Base-by-base conservation (phyloP, 2,797 vertebrate genomes). In the Crotalus adamanteus region DNA sequence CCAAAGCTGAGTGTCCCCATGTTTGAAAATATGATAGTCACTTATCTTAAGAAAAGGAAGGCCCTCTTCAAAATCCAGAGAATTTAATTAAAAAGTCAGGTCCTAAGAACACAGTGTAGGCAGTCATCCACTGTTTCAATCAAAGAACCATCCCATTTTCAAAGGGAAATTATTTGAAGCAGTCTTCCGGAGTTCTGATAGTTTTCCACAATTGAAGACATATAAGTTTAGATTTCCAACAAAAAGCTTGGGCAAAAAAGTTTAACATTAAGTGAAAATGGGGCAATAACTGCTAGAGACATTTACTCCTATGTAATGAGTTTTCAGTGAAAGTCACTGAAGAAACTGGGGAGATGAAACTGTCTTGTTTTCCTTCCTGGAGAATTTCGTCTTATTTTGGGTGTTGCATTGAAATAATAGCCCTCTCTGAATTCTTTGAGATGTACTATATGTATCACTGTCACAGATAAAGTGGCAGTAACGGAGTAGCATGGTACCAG, bases 401-500 rank as follows among this genome's bases (percentile, higher is more conserved):
- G 26, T 8, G 26, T 28, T 63, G 56, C 60, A 56, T 63, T 95
- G 92, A 96, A 94, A 63, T 92, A 88, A 92, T 94, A 95, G 92
- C 94, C 93, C 94, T 55, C 93, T 47, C 8, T 26, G 63, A 94
- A 95, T 92, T 60, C 42, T 91, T 85, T 95, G 90, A 61, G 42
- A 47, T 22, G 57, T 95, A 96, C 88, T 53, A n/a, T 31, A 61
- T 90, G 47, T 12, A 93, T 94, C 47, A 89, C 87, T 65, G 85
- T 92, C 94, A 93, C 87, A 91, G 86, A 87, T 53, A 42, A 42
- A 90, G 85, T 94, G 91, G 91, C 95, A 90, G 94, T 90, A 91
- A 95, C 94, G 94, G 94, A 94, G 93, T 78, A 89, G 94, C 59
- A 88, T 87, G 85, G 92, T 93, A 87, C n/a, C 90, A 96, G 69